Base-by-base conservation (phyloP, 2,113 vertebrate genomes). In the Corythaixoides concolor region DNA sequence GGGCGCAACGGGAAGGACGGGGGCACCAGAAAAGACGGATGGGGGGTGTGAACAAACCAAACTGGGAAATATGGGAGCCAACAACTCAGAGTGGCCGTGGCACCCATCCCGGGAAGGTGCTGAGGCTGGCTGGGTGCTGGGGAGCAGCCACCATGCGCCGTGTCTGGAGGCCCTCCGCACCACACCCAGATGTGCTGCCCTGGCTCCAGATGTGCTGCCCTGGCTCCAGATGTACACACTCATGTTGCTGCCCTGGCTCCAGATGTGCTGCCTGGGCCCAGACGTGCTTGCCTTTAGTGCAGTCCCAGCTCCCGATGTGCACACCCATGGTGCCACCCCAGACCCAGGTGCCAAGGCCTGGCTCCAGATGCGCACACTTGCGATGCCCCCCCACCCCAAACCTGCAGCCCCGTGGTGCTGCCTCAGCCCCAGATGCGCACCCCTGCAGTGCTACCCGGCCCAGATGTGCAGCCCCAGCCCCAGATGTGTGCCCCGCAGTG, bases 141-240 rank as follows among this genome's bases (percentile, higher is more conserved):
- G 68, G 35, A 37, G 52, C 60, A 13, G 37, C 52, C 21, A 7
- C 19, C 2, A 7, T 1, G n/a, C 10, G 3, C 12, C 9, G 1
- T 5, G n/a, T 12, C 59, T 8, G 66, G 49, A 72, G 41, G 32
- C 62, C 52, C 5, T 1, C 12, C 8, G 30, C 50, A 5, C 16
- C 28, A 0, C 24, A 0, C 4, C 4, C 45, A 32, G 15, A 12
- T 1, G 5, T 3, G 2, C 70, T 1, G 13, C 9, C 9, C 59
- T 5, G 3, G 53, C 53, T 26, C 53, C 79, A 59, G 59, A 52
- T n/a, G 8, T 18, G 39, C 63, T 8, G 4, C 2, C 7, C 26
- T 6, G 4, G 21, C 49, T 22, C 60, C 89, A 94, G 76, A 15
- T 47, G 85, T 62, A 26, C 7, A 7, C 17, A 8, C 16, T 10